Base-by-base conservation (phyloP, 1,140 invertebrate genomes). In the Bombus turneri region DNA sequence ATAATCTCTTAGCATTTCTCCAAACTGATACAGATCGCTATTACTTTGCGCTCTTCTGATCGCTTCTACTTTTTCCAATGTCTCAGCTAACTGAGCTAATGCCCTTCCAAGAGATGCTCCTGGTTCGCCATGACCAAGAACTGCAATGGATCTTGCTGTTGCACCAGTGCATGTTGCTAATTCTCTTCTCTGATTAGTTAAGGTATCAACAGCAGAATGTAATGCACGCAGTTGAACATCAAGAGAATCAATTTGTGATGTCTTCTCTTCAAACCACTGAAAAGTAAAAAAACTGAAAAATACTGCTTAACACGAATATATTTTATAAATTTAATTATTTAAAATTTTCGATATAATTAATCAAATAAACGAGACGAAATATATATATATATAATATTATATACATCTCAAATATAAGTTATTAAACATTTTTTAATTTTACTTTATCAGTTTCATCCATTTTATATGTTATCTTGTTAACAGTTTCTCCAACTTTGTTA, bases 241-340 rank as follows among this genome's bases (percentile, higher is more conserved):
- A 41, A 99, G 95, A 71, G 97, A 97, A 91, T 99, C 99, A 79
- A 99, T 97, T 94, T 99, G 98, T 34, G 97, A 96, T 34, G 97
- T 97, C 92, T 98, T 99, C 93, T 99, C 99, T 94, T 99, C 99
- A 95, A 99, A 99, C 99, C 99, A 99, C 98, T 99, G 95, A n/a
- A 89, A 69, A 39, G 28, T 43, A 5, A 71, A 25, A 47, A 59
- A 75, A 15, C 77, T 76, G 9, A 41, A 85, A 53, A 57, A 86
- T 69, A 25, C 41, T 59, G 41, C 39, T 28, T 79, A 53, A 31
- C 69, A 74, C 37, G 62, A 76, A 87, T 68, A 59, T 74, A 85
- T 81, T 41, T 73, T 80, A 57, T 25, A 28, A 43, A n/a, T 22
- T 37, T 69, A 62, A 28, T 62, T 28, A 64, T 34, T 66, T 18